Evolutionary conservation across 2,113 vertebrate species (phyloP), one percentile per base, ranked within the genome.

Genomic region (Marmota flaviventris): DNA sequence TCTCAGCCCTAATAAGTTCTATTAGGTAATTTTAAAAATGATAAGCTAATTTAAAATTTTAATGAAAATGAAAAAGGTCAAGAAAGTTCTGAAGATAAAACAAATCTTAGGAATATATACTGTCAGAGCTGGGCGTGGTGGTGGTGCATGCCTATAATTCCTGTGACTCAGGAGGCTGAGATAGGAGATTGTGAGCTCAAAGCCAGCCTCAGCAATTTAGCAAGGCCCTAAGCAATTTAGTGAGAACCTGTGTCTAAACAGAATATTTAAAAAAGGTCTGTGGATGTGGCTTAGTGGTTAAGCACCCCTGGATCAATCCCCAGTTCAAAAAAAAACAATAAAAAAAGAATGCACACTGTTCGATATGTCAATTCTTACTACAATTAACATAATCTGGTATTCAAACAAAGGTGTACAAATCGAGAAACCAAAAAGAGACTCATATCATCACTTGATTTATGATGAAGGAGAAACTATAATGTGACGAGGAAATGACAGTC

Each of bases 71-170:
- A 75, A 45, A 45, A 91, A 76, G 51, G 32, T 32, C 27, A 86
- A 86, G 67, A 63, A 65, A 82, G 9, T 85, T 86, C 75, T 90
- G 37, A 94, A 93, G 63, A 91, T 53, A 20, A 94, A 51, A 20
- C 39, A 76, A 63, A 48, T 5, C 18, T 87, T 16, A 83, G 32
- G 42, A 83, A 77, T 61, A 2, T 14, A 70, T 10, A 86, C 25
- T 16, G 65, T 53, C 34, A 85, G 51, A 65, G 20, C 56, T 58
- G 56, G 51, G 51, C 14, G 14, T 14, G 14, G 14, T 16, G 14
- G 56, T 58, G 56, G 56, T 20, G 20, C 56, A 58, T 5, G 20
- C 56, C 56, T 58, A 20, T 58, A 58, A 58, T 58, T 58, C 20
- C 56, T 22, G 20, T 58, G 56, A 58, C 56, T 58, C 20, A 22